Evolutionary conservation across 2,113 vertebrate genomes (phyloP), one percentile per base, ranked within the genome.

Genomic region (Melanotaenia duboulayi): DNA sequence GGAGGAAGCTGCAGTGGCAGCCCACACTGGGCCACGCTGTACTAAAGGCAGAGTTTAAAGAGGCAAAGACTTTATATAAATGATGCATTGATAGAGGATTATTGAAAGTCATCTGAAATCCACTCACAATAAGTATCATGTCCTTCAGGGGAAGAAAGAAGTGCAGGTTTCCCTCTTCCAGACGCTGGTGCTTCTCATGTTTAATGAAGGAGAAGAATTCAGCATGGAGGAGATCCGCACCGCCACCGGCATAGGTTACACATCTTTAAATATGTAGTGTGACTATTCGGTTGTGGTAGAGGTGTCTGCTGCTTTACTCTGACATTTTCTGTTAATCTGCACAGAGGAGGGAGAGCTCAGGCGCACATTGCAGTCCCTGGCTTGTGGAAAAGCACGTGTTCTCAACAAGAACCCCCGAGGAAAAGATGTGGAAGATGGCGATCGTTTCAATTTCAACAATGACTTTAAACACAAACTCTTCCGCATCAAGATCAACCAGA

Each of bases 401-500:
- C 94, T 99, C 67, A 94, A 96, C 49, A 99, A 99, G 94, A 96
- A 89, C 84, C 98, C 98, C 11, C 96, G 97, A 85, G 97, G 97
- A 83, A 99, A 99, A 93, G 97, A 99, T 16, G 96, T 99, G 50
- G 97, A 99, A 91, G 97, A 99, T 10, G 96, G 96, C 78, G 97
- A 99, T 91, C 97, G 96, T 68, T 99, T 99, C 90, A 97, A 95
- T 82, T 99, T 96, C 93, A 99, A 99, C 76, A 95, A 95, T 54
- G 98, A 99, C 88, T 99, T 99, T 89, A 97, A 93, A 94, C 97
- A 99, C 93, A 98, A 99, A 84, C 95, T 99, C 74, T 99, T 99
- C 91, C 96, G 98, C 91, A 99, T 99, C 94, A 99, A 99, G 90
- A 99, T 99, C 93, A 99, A 99, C 94, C 98, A 99, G 95, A 99